Evolutionary conservation across 2,797 vertebrate species (phyloP), one percentile per base, ranked within the genome.

Genomic region (Decapterus maruadsi): DNA sequence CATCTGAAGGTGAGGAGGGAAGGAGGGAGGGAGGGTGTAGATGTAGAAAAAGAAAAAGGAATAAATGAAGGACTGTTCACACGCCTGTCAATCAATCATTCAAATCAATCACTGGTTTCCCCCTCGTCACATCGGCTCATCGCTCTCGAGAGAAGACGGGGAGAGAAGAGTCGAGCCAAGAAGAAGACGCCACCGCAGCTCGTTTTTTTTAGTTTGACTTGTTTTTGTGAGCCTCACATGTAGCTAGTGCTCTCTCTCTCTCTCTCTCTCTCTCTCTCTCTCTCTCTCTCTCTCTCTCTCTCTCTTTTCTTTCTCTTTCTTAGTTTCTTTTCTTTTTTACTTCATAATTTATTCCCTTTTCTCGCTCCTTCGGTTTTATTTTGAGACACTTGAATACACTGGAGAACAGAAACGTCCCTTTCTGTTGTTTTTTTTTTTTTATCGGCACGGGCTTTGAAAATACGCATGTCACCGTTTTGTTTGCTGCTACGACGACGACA

Each of bases 161-260:
- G 53, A 34, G 51, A 66, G 80, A 36, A 62, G 6, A 43, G 58
- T 81, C 53, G 66, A 90, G 88, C 85, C 85, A 83, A 84, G 79
- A 86, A 81, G 87, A 92, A 26, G 26, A 26, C 56, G 87, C 87
- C 87, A 83, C 85, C 75, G 77, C 61, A 42, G 50, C 50, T 31
- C 3, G 6, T 84, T 78, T 78, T 87, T 26, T 26, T 26, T 26
- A 84, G 54, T 85, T 87, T 0, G 29, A 9, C 75, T 81, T 68
- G 61, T 82, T 85, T 82, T 61, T 1, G 74, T 89, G 78, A 87
- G 75, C 81, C 81, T 80, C 68, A 82, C 83, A 71, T 87, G 90
- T 91, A 87, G 89, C 89, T 89, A 57, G 57, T 85, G 69, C 56
- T 5, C 31, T 34, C 31, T 34, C 4, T 34, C 31, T 34, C 31